Evolutionary conservation across 2,113 vertebrate genomes (phyloP).

Genomic region (Melanotaenia duboulayi): DNA sequence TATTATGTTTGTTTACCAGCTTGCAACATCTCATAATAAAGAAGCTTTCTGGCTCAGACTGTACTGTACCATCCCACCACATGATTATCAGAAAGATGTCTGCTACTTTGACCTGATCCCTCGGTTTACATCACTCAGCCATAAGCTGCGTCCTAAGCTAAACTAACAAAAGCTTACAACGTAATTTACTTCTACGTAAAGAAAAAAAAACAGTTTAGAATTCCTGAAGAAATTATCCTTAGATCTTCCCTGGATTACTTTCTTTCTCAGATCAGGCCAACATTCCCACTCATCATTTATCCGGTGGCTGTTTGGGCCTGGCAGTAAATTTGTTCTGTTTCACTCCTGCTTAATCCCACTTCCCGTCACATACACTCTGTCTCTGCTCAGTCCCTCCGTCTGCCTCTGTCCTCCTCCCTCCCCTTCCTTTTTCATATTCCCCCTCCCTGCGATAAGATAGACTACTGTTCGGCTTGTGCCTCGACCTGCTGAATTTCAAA

Average conservation of each 20-base stretch:
- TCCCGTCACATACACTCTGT: conserved; percentile 21
- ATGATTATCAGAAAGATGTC: too few relatives aligned
- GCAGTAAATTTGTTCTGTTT: conserved; percentile 54
- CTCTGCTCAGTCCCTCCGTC: conserved; percentile 54
- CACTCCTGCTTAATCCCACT: conserved; percentile 27
- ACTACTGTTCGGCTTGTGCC: conserved; percentile 67
- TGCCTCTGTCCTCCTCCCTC: conserved; percentile 30
- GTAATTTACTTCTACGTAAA: neutral
- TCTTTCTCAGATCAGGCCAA: conserved; percentile 23
- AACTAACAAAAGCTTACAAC: too few relatives aligned
- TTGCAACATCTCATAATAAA: too few relatives aligned
- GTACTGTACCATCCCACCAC: too few relatives aligned
- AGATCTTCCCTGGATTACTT: neutral
- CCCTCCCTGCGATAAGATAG: conserved; percentile 70
- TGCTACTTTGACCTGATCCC: too few relatives aligned
- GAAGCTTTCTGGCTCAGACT: too few relatives aligned
- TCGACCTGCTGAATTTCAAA: conserved; percentile 78
- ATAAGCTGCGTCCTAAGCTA: too few relatives aligned
- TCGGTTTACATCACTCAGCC: too few relatives aligned
- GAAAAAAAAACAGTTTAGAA: neutral
- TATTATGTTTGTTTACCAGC: too few relatives aligned
- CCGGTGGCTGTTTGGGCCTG: conserved; percentile 14
- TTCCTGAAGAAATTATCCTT: neutral
- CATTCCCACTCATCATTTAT: conserved; percentile 21
- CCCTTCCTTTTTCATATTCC: conserved; percentile 39